Conservation (phyloP, 2,797 vertebrate genomes). For the Heliangelus exortis region DNA sequence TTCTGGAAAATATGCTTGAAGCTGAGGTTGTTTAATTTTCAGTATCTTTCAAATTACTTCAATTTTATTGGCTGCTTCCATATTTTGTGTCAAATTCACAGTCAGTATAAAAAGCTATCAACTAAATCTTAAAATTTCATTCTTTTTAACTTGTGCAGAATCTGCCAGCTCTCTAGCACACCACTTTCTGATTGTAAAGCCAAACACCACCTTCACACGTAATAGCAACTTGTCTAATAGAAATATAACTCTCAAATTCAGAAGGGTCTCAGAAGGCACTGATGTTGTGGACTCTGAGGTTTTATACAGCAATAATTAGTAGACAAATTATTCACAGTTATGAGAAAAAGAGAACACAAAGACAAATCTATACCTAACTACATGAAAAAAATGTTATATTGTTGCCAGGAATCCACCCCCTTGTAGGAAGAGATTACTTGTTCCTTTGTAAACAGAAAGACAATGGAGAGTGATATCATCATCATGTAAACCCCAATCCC, state of each 20-base stretch:
- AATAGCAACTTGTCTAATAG: neutral
- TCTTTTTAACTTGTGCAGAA: neutral
- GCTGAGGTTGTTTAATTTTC: neutral
- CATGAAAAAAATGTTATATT: neutral
- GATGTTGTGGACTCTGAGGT: neutral
- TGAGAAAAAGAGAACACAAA: neutral
- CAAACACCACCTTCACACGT: slow-evolving; percentile 4
- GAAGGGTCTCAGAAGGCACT: neutral
- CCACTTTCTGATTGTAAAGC: neutral
- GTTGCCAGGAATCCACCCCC: neutral
- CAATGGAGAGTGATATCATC: neutral
- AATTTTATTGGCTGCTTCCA: neutral
- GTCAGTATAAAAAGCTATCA: neutral
- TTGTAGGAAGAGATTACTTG: neutral
- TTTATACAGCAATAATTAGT: neutral
- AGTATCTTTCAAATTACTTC: neutral
- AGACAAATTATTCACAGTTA: neutral
- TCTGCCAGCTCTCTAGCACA: neutral
- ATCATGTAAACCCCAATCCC: neutral
- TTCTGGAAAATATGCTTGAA: neutral
- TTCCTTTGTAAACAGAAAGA: neutral
- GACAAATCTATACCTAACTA: neutral
- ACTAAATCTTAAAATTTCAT: slow-evolving; percentile 3
- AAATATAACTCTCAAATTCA: neutral
- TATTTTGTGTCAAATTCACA: neutral